Base-by-base conservation (phyloP, 2,888 invertebrate species). In the Nomada fucata region DNA sequence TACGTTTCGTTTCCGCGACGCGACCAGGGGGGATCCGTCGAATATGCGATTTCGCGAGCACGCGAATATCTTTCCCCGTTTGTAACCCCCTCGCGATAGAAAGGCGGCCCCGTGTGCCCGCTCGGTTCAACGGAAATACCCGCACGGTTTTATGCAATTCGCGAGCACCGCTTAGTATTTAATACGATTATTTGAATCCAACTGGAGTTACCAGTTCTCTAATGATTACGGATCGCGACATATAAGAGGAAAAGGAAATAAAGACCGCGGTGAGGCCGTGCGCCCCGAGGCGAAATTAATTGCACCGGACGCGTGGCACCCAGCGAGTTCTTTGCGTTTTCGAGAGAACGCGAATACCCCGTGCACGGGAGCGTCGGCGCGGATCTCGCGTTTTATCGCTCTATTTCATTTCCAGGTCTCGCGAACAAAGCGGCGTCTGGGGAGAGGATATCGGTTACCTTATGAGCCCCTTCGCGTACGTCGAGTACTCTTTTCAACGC, bases 391-490 rank as follows among this genome's bases (percentile, higher is more conserved):
- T 80, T 80, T 75, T 82, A 68, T 88, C 83, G 85, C 85, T 86
- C 89, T 89, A 91, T 90, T 91, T 91, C 90, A 89, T 90, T 89
- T 86, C 75, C 81, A 83, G 78, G 73, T 57, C 75, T 15, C 63
- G 79, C 70, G 86, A 89, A 89, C 89, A 90, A 90, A 90, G 88
- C 83, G 78, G 61, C 75, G 72, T 82, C 50, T 86, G 72, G 76
- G 86, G 79, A 85, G 83, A 79, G 88, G 86, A 84, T 91, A 91
- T 91, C 92, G 89, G 87, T 91, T 91, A 92, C 91, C 89, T 88
- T 86, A 85, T 82, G 87, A 89, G 86, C 88, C 84, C 86, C 86
- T 79, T 87, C 83, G 63, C 84, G 74, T 83, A 87, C 73, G 75
- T 83, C 80, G 85, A 87, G 89, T 75, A 87, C 88, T 89, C 89